phyloP scores from a whole-genome alignment of 2,797 vertebrate genomes.

The Nothura maculosa region DNA sequence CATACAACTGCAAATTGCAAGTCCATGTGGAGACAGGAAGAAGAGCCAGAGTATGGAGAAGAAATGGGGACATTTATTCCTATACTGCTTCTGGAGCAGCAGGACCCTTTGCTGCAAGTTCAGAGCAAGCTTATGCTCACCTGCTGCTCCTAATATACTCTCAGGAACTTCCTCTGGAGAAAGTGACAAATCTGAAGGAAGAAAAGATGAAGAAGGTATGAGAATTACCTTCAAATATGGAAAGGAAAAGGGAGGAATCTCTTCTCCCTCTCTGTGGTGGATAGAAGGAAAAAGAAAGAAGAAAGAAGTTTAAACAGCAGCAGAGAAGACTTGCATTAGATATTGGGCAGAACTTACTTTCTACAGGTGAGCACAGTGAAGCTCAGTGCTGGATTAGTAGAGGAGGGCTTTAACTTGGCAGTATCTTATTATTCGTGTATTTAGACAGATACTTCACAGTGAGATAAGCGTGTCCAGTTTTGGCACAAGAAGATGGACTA shows the following conservation, averaged over 20 bases:
- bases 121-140: not conserved
- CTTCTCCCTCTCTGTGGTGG: not conserved
- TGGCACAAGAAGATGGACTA: constrained; percentile 3
- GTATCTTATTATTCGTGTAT: not conserved
- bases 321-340: not conserved
- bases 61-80: constrained; percentile 15
- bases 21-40: not conserved
- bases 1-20: not conserved
- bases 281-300: not conserved
- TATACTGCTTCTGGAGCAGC: constrained; percentile 25
- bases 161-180: not conserved
- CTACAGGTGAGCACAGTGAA: not conserved
- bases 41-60: constrained; percentile 38
- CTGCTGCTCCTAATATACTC: not conserved
- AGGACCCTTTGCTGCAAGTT: not conserved
- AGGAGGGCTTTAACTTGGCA: constrained; percentile 5
- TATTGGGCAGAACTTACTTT: not conserved
- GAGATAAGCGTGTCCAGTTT: constrained; percentile 12
- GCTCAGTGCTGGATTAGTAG: not conserved
- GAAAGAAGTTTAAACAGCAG: not conserved
- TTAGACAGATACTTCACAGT: constrained; percentile 40
- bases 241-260: not conserved
- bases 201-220: not conserved
- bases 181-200: constrained; percentile 16
- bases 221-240: constrained; percentile 25